Percentiles rank a stretch among this genome's conserved stretches.
phyloP scores from a whole-genome alignment of 2,113 vertebrate genomes.

The Lagopus muta region DNA sequence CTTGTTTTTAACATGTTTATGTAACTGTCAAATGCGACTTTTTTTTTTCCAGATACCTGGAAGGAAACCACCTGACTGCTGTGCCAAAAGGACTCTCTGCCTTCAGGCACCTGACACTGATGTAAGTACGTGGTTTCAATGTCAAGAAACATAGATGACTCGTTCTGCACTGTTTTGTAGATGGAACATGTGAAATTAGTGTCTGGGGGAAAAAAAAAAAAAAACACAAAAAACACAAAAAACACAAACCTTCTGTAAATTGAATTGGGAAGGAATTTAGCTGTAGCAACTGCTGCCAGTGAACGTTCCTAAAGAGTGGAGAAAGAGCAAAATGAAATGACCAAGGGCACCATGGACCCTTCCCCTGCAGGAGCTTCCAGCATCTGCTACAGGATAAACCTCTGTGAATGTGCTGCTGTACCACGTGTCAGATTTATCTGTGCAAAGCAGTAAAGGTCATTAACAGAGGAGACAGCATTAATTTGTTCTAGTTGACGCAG shows the following conservation, averaged over 20 bases:
- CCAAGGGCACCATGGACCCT: background rate
- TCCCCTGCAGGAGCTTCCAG: background rate
- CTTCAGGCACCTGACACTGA: conserved; percentile 88
- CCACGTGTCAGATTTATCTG: background rate
- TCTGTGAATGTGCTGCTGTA: background rate
- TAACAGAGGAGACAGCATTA: conserved; percentile 19
- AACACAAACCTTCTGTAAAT: background rate
- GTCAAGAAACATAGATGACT: background rate
- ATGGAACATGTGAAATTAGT: background rate
- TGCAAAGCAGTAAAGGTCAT: conserved; percentile 10
- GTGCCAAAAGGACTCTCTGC: conserved; percentile 90
- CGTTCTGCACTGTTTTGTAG: background rate
- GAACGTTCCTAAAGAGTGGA: background rate
- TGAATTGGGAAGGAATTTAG: conserved; percentile 3
- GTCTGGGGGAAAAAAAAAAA: fast-evolving
- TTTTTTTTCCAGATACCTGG: conserved; percentile 90
- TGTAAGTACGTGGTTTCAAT: conserved; percentile 75
- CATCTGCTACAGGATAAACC: background rate
- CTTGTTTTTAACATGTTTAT: conserved; percentile 10
- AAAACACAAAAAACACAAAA: fast-evolving
- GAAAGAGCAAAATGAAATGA: conserved; percentile 9
- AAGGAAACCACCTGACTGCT: conserved; percentile 92
- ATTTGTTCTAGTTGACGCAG: conserved; percentile 25
- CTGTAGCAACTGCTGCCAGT: background rate
- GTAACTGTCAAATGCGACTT: conserved; percentile 39